These are phyloP conservation scores for Sebastes hubbsi DNA, from an alignment of 2,797 vertebrate species.

Conservation along the genomic window DNA sequence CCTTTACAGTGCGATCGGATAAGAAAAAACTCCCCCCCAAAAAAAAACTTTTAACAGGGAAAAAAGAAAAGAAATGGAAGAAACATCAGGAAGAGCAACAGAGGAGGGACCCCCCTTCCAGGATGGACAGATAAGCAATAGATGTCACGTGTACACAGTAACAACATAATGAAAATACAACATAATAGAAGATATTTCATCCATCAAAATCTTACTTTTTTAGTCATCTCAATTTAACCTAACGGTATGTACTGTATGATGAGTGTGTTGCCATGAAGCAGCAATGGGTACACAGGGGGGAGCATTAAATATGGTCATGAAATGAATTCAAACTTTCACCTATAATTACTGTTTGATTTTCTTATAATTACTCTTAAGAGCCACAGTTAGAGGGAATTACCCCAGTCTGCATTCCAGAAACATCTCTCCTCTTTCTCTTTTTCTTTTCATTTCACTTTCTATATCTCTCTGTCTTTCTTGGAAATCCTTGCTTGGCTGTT, in stretches of 20 bases:
- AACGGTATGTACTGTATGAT: not conserved
- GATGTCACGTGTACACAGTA: too few species aligned
- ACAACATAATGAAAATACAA: too few species aligned
- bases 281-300: too few species aligned
- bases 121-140: fast-evolving
- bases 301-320: not conserved
- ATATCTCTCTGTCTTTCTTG: not conserved
- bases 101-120: too few species aligned
- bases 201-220: not conserved
- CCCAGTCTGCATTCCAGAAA: not conserved
- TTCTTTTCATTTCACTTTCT: not conserved
- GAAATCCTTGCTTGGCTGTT: not conserved
- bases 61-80: too few species aligned
- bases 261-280: not conserved
- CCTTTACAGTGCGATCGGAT: too few species aligned
- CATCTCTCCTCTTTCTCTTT: not conserved
- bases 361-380: not conserved
- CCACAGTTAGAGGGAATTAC: not conserved
- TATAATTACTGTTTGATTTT: not conserved
- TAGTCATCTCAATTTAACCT: not conserved
- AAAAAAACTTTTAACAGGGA: too few species aligned
- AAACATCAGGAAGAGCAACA: too few species aligned
- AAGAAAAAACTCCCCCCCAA: too few species aligned
- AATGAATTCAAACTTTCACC: not conserved
- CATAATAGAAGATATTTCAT: not conserved